Base-by-base conservation (phyloP, 1,140 invertebrate genomes). In the Caenorhabditis latens region DNA sequence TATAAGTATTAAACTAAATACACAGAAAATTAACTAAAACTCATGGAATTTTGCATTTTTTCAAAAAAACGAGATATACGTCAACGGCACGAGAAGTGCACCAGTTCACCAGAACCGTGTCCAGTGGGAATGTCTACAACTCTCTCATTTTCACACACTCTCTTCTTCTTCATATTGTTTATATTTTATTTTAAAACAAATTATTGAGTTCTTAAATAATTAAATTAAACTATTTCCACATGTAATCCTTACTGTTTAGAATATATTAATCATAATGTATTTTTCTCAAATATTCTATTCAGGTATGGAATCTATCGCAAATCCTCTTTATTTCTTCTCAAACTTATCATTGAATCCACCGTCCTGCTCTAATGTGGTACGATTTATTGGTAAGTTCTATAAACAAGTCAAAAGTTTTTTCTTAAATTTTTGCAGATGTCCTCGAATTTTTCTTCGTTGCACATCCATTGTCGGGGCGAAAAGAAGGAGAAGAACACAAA, bases 361-460 rank as follows among this genome's bases (percentile, higher is more conserved):
- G 14, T 50, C 71, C 0, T 79, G 71, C 46, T 79, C 71, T 13
- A 50, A 79, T 79, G 71, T 79, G 19, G 83, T 65, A 14, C 58
- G 58, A 58, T 65, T 61, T 42, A 58, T 61, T 13, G 58, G 58
- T 84, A 58, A 84, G 32, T 61, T 63, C 16, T 84, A 43, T 6
- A 61, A 57, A 58, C 40, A 57, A 1, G 1, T 8, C 40, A 16
- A 19, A 61, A 3, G 24, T 14, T n/a, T 58, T 58, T 46, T 16
- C 32, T 50, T 61, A 24, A 19, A 7, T 19, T 46, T 75, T 42
- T 83, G 43, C 84, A 63, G 89, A 89, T 67, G 50, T 89, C n/a
- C 82, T 89, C 24, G 89, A 89, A 13, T 88, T 86, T 75, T 88
- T 89, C 79, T 89, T 89, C 63, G 85, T 89, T 50, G 85, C 84